Percentiles rank a stretch among this genome's conserved stretches.
phyloP scores from a whole-genome alignment of 2,888 invertebrate genomes.

The Himalopsyche japonica region DNA sequence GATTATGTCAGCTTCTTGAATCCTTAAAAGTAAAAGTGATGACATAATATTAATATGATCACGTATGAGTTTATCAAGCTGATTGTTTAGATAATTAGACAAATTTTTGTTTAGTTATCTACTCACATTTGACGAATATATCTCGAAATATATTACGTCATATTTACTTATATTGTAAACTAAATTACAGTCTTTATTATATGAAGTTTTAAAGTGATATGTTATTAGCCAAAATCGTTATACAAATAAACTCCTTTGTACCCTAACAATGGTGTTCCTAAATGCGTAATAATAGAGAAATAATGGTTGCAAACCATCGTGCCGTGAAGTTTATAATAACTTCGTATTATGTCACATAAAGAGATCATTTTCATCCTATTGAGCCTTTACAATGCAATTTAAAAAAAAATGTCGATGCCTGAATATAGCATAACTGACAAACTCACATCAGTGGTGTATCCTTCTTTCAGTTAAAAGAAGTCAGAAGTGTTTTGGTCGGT shows the following conservation, averaged over 20 bases:
- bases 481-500: too few relatives aligned
- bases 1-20: too few relatives aligned
- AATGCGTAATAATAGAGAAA: neutral
- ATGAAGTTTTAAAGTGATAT: neutral
- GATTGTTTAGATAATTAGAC: too few relatives aligned
- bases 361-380: conserved; percentile 38
- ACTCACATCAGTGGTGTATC: neutral
- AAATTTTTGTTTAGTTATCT: too few relatives aligned
- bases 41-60: too few relatives aligned
- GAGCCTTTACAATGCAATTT: conserved; percentile 22
- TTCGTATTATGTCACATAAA: conserved; percentile 33
- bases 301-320: neutral
- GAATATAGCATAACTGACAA: neutral
- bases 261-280: neutral
- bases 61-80: too few relatives aligned
- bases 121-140: too few relatives aligned
- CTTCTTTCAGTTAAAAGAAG: too few relatives aligned
- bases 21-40: too few relatives aligned
- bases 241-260: neutral
- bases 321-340: neutral
- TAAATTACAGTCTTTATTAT: too few relatives aligned
- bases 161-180: too few relatives aligned
- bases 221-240: neutral
- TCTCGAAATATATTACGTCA: too few relatives aligned
- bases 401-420: conserved; percentile 9